phyloP scores from a whole-genome alignment of 2,113 vertebrate genomes.

The Centropus bengalensis region DNA sequence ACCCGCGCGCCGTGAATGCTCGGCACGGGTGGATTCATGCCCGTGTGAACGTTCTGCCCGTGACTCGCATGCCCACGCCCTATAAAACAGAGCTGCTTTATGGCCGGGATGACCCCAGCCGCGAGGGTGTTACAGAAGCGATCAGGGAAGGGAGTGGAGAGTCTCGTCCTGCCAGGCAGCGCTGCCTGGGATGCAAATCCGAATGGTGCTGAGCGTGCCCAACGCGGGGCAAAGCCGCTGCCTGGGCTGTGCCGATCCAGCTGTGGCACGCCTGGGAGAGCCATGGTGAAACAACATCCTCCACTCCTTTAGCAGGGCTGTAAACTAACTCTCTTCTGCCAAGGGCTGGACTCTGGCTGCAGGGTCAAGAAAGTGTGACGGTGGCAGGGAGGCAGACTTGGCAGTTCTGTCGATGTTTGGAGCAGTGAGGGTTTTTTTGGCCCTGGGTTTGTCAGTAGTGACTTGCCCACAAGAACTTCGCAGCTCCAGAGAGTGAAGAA shows the following conservation, averaged over 20 bases:
- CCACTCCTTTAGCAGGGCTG: neutral
- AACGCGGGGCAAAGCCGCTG: neutral
- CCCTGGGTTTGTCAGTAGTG: neutral
- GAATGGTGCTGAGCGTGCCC: neutral
- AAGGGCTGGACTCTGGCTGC: neutral
- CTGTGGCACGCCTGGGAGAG: neutral
- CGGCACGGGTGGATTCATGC: neutral
- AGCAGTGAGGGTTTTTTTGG: neutral
- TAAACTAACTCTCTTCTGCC: neutral
- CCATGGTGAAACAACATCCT: neutral
- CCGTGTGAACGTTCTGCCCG: rapidly evolving
- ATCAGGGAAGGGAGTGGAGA: too few species aligned
- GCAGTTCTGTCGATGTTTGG: neutral
- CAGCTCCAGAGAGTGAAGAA: neutral
- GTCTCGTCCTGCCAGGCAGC: neutral
- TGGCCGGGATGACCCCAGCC: neutral
- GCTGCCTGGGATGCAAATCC: neutral
- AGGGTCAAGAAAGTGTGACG: neutral
- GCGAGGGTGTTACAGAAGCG: neutral
- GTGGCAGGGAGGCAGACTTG: neutral
- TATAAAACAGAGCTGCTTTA: neutral
- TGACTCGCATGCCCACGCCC: neutral
- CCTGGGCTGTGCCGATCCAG: neutral
- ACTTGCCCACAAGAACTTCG: neutral
- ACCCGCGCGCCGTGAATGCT: rapidly evolving